Conservation (phyloP, 2,113 vertebrate genomes). For the Pao palembangensis region DNA sequence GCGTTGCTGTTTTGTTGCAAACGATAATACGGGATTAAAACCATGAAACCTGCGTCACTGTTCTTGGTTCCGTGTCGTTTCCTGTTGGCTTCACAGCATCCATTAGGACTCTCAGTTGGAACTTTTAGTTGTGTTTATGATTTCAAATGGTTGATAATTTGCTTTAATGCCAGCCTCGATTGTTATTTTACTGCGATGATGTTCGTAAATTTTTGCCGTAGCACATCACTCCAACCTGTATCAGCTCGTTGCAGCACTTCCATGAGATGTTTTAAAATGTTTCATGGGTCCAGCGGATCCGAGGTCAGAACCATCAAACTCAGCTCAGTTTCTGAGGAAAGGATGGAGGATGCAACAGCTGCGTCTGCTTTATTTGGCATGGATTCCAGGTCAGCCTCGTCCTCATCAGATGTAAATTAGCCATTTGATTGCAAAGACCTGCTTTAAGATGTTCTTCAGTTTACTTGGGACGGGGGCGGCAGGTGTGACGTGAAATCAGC, state of each 20-base stretch:
- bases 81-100: slow-evolving; percentile 19
- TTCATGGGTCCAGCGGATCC: slow-evolving; percentile 15
- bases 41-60: not conserved
- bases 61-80: slow-evolving; percentile 5
- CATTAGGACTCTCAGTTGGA: slow-evolving; percentile 38
- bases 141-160: slow-evolving; percentile 40
- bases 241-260: slow-evolving; percentile 11
- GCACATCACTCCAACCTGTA: not conserved
- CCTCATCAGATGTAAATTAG: slow-evolving; percentile 51
- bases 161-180: slow-evolving; percentile 31
- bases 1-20: slow-evolving; percentile 23
- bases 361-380: slow-evolving; percentile 35
- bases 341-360: slow-evolving; percentile 44
- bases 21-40: not conserved
- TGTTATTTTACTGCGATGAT: slow-evolving; percentile 36
- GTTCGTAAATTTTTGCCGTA: slow-evolving; percentile 28
- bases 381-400: slow-evolving; percentile 36
- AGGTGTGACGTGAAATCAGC: slow-evolving; percentile 46
- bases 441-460: slow-evolving; percentile 41
- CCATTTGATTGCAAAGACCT: slow-evolving; percentile 44
- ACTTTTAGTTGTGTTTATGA: slow-evolving; percentile 35
- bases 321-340: slow-evolving; percentile 13
- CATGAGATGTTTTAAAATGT: slow-evolving; percentile 38
- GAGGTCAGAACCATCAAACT: slow-evolving; percentile 24
- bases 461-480: slow-evolving; percentile 38